Conservation (phyloP, 1,140 invertebrate genomes). For the Carposina sasakii region DNA sequence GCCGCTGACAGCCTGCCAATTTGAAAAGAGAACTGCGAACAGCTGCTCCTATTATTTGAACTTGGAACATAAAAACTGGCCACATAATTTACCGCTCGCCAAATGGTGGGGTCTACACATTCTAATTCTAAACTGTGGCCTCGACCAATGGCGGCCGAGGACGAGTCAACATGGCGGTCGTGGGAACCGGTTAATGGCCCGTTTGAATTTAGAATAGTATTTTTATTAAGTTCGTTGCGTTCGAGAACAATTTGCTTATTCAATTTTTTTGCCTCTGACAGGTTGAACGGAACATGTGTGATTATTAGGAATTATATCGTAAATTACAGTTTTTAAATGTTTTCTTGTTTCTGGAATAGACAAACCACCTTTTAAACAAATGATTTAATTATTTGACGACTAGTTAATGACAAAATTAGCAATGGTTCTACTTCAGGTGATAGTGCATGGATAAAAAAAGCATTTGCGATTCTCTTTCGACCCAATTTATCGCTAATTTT, state of each 20-base stretch:
- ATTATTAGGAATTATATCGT: too few species aligned
- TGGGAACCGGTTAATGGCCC: conserved; percentile 68
- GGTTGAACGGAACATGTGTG: too few species aligned
- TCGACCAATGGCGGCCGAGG: conserved; percentile 66
- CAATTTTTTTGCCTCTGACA: too few species aligned
- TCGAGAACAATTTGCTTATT: conserved; percentile 60
- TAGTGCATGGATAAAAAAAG: too few species aligned
- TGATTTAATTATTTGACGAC: too few species aligned
- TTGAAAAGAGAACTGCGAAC: conserved; percentile 17
- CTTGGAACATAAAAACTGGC: conserved; percentile 55
- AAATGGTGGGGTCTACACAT: conserved; percentile 69
- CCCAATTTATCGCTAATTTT: too few species aligned
- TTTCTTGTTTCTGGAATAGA: too few species aligned
- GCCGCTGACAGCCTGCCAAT: conserved; percentile 36
- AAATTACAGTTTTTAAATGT: too few species aligned
- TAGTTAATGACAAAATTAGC: too few species aligned
- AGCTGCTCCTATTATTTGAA: conserved; percentile 58
- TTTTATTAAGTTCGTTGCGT: conserved; percentile 53
- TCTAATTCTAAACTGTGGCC: conserved; percentile 68
- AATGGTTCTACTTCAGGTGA: too few species aligned
- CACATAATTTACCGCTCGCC: conserved; percentile 66
- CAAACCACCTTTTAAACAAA: too few species aligned
- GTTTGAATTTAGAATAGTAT: conserved; percentile 71
- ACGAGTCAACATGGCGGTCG: conserved; percentile 66
- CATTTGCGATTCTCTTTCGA: too few species aligned